Conservation (phyloP, 2,888 invertebrate species). For the Phragmatobia fuliginosa region DNA sequence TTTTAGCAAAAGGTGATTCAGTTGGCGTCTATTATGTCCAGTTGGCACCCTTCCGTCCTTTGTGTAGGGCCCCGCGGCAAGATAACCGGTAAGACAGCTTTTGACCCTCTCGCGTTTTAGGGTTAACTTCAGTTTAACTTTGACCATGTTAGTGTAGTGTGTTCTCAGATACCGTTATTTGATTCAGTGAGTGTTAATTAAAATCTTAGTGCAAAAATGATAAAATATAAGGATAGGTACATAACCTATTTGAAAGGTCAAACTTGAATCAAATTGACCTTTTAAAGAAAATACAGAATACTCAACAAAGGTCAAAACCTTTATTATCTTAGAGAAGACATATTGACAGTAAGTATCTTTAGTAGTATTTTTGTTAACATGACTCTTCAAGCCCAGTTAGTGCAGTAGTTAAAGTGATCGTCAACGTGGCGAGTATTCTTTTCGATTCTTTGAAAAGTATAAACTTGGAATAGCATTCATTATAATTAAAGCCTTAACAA, state of each 20-base stretch:
- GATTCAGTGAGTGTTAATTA: conserved; percentile 19
- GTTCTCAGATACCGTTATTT: conserved; percentile 22
- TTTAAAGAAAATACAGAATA: not conserved
- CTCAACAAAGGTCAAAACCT: not conserved
- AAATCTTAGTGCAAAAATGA: not conserved
- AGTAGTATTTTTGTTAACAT: not conserved
- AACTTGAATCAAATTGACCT: not conserved
- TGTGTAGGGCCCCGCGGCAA: conserved; percentile 71
- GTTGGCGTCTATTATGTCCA: conserved; percentile 76
- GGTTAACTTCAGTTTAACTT: conserved; percentile 78
- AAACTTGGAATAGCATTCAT: no score
- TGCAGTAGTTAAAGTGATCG: not conserved
- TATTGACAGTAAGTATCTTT: not conserved
- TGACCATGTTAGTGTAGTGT: conserved; percentile 68
- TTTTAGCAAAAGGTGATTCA: conserved; percentile 62
- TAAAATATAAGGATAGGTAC: not conserved
- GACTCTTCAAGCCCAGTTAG: not conserved
- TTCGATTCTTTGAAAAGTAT: not conserved
- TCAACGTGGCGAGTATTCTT: not conserved
- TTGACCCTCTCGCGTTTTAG: conserved; percentile 73
- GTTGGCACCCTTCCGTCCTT: conserved; percentile 78
- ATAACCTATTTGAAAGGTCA: not conserved
- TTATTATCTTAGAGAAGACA: not conserved
- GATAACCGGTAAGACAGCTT: conserved; percentile 86
- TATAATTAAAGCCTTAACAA: no score